phyloP scores from a whole-genome alignment of 92 coral and sea anemone genomes.

The Pocillopora grandis region DNA sequence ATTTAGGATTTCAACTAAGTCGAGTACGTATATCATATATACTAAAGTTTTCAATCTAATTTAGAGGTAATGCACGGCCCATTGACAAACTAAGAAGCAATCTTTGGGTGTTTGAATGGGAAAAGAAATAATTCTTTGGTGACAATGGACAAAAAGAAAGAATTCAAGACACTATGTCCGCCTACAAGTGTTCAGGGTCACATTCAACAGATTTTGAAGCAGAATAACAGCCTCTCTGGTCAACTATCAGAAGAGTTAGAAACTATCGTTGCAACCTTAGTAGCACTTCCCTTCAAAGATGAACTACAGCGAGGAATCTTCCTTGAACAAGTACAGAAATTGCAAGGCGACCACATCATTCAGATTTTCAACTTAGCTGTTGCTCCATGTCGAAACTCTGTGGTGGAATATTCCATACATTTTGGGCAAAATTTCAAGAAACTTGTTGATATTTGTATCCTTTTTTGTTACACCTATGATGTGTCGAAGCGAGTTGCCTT shows the following conservation, averaged over 20 bases:
- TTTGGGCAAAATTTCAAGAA: not conserved
- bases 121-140: not conserved
- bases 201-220: not conserved
- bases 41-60: too few relatives aligned
- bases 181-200: not conserved
- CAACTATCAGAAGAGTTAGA: not conserved
- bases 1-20: too few relatives aligned
- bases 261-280: not conserved
- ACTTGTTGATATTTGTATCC: conserved; percentile 14
- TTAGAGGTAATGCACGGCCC: not conserved
- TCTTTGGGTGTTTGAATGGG: not conserved
- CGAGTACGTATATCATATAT: too few relatives aligned
- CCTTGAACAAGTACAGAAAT: conserved; percentile 2
- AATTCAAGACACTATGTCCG: not conserved
- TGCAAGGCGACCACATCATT: conserved; percentile 22
- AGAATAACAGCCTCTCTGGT: not conserved
- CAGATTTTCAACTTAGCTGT: conserved; percentile 20
- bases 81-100: not conserved
- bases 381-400: not conserved
- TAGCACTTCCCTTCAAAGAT: conserved; percentile 6
- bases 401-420: not conserved
- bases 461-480: conserved; percentile 21
- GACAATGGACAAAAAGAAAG: conserved; percentile 1
- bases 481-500: conserved; percentile 20
- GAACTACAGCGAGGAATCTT: not conserved